Conservation (phyloP, 53 echinoderm and acorn worm species). For the Paelopatides confundens region DNA sequence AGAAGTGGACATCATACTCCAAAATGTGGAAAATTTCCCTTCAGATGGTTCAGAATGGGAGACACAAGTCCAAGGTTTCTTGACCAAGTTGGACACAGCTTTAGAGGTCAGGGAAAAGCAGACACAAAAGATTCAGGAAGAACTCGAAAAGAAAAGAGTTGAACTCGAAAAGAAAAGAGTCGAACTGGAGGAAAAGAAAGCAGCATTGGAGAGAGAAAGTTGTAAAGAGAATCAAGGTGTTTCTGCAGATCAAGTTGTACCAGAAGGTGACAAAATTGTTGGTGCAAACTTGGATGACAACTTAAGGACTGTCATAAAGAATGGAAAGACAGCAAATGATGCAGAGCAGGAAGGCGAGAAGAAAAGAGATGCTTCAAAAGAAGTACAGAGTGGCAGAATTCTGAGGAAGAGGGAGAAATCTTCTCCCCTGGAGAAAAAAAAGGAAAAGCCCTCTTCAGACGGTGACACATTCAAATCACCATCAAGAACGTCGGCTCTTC, state of each 20-base stretch:
- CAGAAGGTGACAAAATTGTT: not conserved
- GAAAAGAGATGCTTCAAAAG: conserved; percentile 8
- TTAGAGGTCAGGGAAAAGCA: conserved; percentile 58
- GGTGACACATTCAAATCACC: not conserved
- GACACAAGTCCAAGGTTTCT: conserved; percentile 77
- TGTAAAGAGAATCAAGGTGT: conserved; percentile 50
- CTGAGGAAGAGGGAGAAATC: conserved; percentile 4
- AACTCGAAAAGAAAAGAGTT: conserved; percentile 44
- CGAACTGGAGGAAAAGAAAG: conserved; percentile 45
- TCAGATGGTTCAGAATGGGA: conserved; percentile 98
- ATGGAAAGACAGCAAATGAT: not conserved
- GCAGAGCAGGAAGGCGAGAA: not conserved
- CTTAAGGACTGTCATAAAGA: not conserved
- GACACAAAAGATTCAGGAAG: conserved; percentile 26
- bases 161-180: conserved; percentile 23
- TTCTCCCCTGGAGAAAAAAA: not conserved
- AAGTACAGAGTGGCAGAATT: conserved; percentile 20
- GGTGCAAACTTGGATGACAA: not conserved
- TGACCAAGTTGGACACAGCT: conserved; percentile 81
- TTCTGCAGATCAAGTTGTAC: conserved; percentile 6
- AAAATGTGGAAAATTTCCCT: conserved; percentile 87
- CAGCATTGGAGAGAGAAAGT: conserved; percentile 8
- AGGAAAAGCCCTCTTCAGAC: not conserved
- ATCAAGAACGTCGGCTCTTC: conserved; percentile 24
- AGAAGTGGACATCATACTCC: conserved; percentile 75